Evolutionary conservation across 2,113 vertebrate genomes (phyloP).

Genomic region (Panurus biarmicus): DNA sequence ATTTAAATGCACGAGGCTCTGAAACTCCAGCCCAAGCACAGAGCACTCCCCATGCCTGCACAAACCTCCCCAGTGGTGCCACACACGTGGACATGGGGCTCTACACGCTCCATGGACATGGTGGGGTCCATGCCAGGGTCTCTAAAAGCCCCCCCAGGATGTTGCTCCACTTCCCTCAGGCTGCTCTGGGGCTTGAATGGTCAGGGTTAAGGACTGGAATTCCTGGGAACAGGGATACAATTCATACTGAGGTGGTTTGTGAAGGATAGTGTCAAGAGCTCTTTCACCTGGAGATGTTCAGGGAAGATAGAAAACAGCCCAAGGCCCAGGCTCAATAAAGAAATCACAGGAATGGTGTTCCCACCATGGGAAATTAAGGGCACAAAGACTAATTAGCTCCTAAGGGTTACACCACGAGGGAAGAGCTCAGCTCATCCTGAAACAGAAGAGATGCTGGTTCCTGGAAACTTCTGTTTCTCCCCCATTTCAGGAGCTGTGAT

Average conservation of each 20-base stretch:
- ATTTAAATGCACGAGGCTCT: conserved; percentile 20
- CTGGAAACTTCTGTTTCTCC: not conserved
- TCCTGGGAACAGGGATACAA: not conserved
- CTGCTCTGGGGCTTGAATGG: not conserved
- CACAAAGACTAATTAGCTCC: not conserved
- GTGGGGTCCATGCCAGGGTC: not conserved
- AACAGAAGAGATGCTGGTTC: not conserved
- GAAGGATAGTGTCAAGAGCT: not conserved
- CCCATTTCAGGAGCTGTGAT: not conserved
- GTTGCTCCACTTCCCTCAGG: not conserved
- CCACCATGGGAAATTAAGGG: not conserved
- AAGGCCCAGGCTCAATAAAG: not conserved
- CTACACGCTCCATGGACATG: accelerated
- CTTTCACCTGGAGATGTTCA: not conserved
- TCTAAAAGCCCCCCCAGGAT: not conserved
- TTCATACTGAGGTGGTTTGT: not conserved
- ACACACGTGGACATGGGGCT: not conserved
- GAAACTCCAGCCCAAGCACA: not conserved
- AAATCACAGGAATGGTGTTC: not conserved
- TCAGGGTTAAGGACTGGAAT: not conserved
- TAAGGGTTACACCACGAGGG: not conserved
- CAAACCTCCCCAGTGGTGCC: not conserved
- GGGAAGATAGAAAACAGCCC: not conserved
- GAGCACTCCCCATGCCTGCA: not conserved
- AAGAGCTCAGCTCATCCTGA: not conserved